A percentile compares a stretch with the other conserved stretches of the same genome.
phyloP scores from a whole-genome alignment of 1,140 invertebrate species.

The Lamellibrachia luymesi region DNA sequence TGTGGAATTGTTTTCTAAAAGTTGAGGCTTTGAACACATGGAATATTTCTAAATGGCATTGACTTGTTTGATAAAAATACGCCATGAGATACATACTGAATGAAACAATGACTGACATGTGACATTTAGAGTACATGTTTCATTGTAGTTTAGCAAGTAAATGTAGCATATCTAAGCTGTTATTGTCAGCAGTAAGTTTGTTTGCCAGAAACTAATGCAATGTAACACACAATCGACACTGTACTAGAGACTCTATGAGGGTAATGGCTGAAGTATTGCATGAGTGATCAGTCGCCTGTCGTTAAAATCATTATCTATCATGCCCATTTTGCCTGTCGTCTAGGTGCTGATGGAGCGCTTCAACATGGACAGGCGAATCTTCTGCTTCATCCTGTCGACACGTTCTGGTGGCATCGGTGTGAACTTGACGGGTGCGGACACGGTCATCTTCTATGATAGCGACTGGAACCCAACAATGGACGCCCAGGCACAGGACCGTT shows the following conservation, averaged over 20 bases:
- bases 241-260: background rate
- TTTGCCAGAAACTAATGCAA: background rate
- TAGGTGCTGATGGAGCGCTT: slow-evolving; percentile 94
- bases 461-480: slow-evolving; percentile 99
- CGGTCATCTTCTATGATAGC: slow-evolving; percentile 99
- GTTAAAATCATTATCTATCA: background rate
- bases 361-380: slow-evolving; percentile 91
- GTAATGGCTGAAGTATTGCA: background rate
- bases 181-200: background rate
- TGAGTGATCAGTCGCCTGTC: background rate
- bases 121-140: too few relatives aligned
- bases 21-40: background rate
- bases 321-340: slow-evolving; percentile 28
- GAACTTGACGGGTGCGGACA: slow-evolving; percentile 98
- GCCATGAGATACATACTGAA: too few relatives aligned
- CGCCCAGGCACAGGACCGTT: slow-evolving; percentile 95
- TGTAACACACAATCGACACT: background rate
- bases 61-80: too few relatives aligned
- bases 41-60: too few relatives aligned
- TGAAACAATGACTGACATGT: too few relatives aligned
- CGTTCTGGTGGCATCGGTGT: slow-evolving; percentile 97
- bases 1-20: background rate
- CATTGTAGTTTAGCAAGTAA: too few relatives aligned
- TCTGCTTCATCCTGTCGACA: slow-evolving; percentile 97
- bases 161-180: too few relatives aligned